Percentiles rank a stretch among this genome's conserved stretches.
phyloP scores from a whole-genome alignment of 2,113 vertebrate genomes.

The Phrynocephalus versicolor region DNA sequence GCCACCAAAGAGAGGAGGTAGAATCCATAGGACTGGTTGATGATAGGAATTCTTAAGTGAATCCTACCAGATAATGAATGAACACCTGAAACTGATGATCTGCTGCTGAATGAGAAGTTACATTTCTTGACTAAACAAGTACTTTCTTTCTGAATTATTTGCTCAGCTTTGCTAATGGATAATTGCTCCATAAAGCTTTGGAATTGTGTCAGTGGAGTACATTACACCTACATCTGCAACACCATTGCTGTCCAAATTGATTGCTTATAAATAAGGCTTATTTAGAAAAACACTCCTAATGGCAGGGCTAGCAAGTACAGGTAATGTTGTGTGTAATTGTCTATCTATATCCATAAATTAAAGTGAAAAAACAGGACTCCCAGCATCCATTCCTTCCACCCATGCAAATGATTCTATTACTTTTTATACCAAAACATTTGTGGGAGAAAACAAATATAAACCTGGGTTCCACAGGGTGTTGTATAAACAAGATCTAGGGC shows the following conservation, averaged over 20 bases:
- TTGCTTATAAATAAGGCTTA: conserved; percentile 13
- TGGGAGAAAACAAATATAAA: conserved; percentile 29
- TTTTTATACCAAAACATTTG: neutral
- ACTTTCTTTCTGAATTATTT: neutral
- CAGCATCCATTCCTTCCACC: neutral
- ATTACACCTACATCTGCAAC: neutral
- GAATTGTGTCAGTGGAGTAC: rapidly evolving
- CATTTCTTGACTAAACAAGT: neutral
- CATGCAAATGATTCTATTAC: neutral
- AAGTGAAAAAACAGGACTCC: neutral
- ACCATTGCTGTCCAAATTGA: neutral
- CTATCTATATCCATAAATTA: neutral
- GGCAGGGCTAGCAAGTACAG: neutral
- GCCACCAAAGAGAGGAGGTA: neutral
- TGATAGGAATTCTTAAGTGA: neutral
- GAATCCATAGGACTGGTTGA: neutral
- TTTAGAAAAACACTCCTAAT: conserved; percentile 17
- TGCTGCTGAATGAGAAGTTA: neutral
- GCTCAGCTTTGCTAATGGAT: neutral
- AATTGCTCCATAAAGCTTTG: neutral
- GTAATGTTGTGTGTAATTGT: conserved; percentile 21
- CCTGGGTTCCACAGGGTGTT: neutral
- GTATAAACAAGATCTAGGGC: conserved; percentile 20
- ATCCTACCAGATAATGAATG: neutral
- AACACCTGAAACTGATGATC: neutral